Base-by-base conservation (phyloP, 1,140 invertebrate species). In the Stenopsyche tienmushanensis region DNA sequence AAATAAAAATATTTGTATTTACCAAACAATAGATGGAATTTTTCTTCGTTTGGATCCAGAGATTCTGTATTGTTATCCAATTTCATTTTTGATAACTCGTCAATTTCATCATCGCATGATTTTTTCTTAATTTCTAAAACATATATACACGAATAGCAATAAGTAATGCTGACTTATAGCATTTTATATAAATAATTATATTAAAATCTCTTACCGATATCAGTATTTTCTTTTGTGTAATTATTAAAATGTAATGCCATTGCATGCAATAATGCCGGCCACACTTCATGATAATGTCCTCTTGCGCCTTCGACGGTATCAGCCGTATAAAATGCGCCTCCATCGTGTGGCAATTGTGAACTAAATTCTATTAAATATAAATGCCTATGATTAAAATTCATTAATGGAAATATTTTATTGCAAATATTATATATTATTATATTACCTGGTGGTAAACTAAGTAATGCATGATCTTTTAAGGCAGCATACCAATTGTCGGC, bases 241-340 rank as follows among this genome's bases (percentile, higher is more conserved):
- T 72, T 73, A 63, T 78, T 79, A 69, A 73, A 79, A 3, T 79
- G 96, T 1, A 99, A 82, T 0, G 95, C 89, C 2, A 93, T 89
- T 13, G 97, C 97, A 75, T 97, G 90, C 17, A 99, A 83, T 69
- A 99, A 90, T 1, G 96, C 90, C 1, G 97, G 93, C 97, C 97
- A 99, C 2, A 92, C 90, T 69, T 88, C 86, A 41, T 86, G 84
- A 78, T 99, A 99, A 78, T 97, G 94, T 20, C 87, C 87, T 64
- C 93, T 85, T 3, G 95, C 93, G 15, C 88, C 90, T 71, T 99
- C 96, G 73, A 96, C 93, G 0, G 95, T 97, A 73, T 99, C 97
- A 41, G 91, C 91, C 1, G 93, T 96, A 76, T 98, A 99, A 78
- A 99, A 99, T 1, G 96, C 92, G 13, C 97, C 96, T 44, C 96